Base-by-base conservation (phyloP, 2,888 invertebrate species). In the Leptinotarsa haldemani region DNA sequence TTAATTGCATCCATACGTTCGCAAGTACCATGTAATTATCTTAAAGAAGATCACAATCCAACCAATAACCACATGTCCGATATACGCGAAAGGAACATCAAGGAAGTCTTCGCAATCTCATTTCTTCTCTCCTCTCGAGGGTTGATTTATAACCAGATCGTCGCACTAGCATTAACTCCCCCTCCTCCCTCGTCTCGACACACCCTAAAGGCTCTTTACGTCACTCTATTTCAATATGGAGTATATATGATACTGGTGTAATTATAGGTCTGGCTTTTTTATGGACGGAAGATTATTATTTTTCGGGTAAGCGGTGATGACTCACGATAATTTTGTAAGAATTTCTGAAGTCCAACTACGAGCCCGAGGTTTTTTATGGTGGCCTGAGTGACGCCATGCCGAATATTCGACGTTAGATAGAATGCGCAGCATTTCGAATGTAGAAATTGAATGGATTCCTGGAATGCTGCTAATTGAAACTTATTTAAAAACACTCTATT, bases 101-200 rank as follows among this genome's bases (percentile, higher is more conserved):
- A 61, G 61, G 61, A 61, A 61, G 61, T 40, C 25, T 61, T n/a
- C 61, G 61, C 61, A n/a, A n/a, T 61, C 15, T 61, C 30, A 12
- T n/a, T 25, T 61, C 18, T 61, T 30, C n/a, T 61, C 30, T 61
- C 16, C 40, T 40, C 40, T 61, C 9, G 25, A 25, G 61, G 73
- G 73, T 64, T 73, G 78, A 81, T 80, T 81, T 81, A 81, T 80
- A 74, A 74, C 71, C 71, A 63, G 52, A 47, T 67, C 71, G 64
- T 47, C 30, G 58, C 65, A 69, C 74, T 65, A 68, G 56, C 25
- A 69, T 69, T 73, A 69, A 65, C 64, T 73, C 30, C 58, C 48
- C 65, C 15, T 30, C 63, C 18, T 52, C 50, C 2, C 48, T 46
- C n/a, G 7, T 56, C 40, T 20, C 58, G 46, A 48, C 56, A 69